Base-by-base conservation (phyloP, 1,140 invertebrate genomes). In the Drosophila pectinifera region DNA sequence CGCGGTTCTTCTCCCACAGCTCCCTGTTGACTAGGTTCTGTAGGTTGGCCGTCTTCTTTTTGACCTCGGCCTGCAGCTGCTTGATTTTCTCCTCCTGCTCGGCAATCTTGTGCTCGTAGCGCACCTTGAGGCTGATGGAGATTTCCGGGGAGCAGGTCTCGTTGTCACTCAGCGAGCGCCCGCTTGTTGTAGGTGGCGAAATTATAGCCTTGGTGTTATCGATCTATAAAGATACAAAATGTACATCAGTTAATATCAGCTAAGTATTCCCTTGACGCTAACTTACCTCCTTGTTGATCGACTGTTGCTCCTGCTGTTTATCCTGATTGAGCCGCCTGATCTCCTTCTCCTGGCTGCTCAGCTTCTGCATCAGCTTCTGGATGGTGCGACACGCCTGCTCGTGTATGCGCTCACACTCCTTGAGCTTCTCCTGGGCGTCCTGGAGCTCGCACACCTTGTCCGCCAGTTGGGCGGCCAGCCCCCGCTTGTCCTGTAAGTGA, bases 1-100 rank as follows among this genome's bases (percentile, higher is more conserved):
- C 94, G 26, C 94, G 94, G 77, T 95, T 96, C 77, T 95, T 95
- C 63, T 94, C 94, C 95, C 95, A 95, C 5, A 96, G 85, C 77
- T 96, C 95, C 16, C 94, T 95, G 76, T 95, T 95, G 1, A 95
- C 94, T 13, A 96, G 86, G 70, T 95, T 89, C 67, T 95, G 95
- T 26, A 96, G 91, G 79, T 95, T 95, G 53, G 94, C 93, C 0
- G 94, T 95, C 46, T 94, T 94, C 73, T 95, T 93, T 39, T 93
- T 93, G 8, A 95, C 82, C 72, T 95, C 94, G 11, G 92, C 93
- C 56, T 93, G 93, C 18, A 96, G 79, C 72, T 95, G 94, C 74
- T 94, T 91, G 26, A 86, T 90, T 6, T 51, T 57, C n/a, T 80
- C 56, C 24, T 86, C 70, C 38, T 91, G 84, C 14, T 90, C 79